These are phyloP conservation scores for Caenorhabditis sp. DNA, from an alignment of 2,888 invertebrate species.

Conservation along the genomic window DNA sequence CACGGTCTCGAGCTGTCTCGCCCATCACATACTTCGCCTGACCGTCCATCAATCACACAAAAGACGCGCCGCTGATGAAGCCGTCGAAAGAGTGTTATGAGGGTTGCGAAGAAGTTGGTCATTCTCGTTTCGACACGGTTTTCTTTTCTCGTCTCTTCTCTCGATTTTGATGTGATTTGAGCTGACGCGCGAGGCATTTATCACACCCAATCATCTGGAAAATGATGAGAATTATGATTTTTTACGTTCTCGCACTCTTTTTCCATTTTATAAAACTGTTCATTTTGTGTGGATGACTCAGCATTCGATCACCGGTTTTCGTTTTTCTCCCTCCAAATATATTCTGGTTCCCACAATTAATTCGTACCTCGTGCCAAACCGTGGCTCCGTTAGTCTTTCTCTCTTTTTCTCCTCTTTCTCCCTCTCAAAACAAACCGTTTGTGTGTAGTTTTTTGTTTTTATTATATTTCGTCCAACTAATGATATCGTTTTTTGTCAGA, in stretches of 20 bases:
- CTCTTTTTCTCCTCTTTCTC: too few species aligned
- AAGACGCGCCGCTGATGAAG: not conserved
- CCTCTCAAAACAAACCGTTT: too few species aligned
- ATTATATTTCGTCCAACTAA: too few species aligned
- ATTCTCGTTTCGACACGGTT: not conserved
- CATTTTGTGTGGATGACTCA: slow-evolving; percentile 2
- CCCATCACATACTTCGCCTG: slow-evolving; percentile 17
- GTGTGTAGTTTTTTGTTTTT: too few species aligned
- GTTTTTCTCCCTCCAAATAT: not conserved
- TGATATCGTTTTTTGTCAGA: too few species aligned
- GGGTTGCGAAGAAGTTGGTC: too few species aligned
- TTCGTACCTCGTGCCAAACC: too few species aligned
- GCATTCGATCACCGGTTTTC: not conserved
- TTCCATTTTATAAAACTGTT: not conserved
- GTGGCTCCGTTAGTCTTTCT: too few species aligned
- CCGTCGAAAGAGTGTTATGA: not conserved
- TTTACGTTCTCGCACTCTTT: too few species aligned
- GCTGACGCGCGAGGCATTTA: not conserved
- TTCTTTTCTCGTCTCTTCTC: not conserved
- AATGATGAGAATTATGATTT: not conserved
- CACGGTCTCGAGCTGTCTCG: not conserved
- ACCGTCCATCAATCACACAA: slow-evolving; percentile 18
- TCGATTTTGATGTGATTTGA: not conserved
- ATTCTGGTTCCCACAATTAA: too few species aligned
- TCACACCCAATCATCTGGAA: slow-evolving; percentile 14